These are phyloP conservation scores for Cebidichthys violaceus DNA, from an alignment of 2,113 vertebrate species.

Conservation along the genomic window DNA sequence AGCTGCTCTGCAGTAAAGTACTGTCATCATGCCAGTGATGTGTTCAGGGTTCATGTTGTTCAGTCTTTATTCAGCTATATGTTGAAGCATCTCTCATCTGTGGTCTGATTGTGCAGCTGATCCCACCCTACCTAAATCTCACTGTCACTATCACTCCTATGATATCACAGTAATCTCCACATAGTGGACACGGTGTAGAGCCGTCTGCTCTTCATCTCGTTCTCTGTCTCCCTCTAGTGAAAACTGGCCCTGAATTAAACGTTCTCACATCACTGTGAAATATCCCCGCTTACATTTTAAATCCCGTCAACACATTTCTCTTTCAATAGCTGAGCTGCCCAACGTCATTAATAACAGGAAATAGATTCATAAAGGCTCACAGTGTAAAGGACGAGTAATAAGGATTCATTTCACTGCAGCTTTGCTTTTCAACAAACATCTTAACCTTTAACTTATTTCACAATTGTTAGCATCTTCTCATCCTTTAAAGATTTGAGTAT, in stretches of 20 bases:
- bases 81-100: neutral
- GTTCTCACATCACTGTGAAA: neutral
- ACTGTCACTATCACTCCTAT: neutral
- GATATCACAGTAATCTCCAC: conserved; percentile 10
- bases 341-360: neutral
- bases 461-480: neutral
- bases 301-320: neutral
- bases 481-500: neutral
- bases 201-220: conserved; percentile 43
- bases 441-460: neutral
- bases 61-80: too few relatives aligned
- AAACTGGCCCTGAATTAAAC: conserved; percentile 22
- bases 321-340: neutral
- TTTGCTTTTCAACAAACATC: neutral
- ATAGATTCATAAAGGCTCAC: neutral
- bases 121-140: neutral
- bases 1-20: neutral
- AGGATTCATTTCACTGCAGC: neutral
- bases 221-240: conserved; percentile 84
- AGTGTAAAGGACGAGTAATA: neutral
- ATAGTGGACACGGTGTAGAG: conserved; percentile 1
- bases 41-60: too few relatives aligned
- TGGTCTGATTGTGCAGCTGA: neutral
- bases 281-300: neutral
- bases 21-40: neutral